A percentile compares a stretch with the other conserved stretches of the same genome.
Evolutionary conservation across 2,797 vertebrate species (phyloP).

Genomic region (Thaleichthys pacificus): DNA sequence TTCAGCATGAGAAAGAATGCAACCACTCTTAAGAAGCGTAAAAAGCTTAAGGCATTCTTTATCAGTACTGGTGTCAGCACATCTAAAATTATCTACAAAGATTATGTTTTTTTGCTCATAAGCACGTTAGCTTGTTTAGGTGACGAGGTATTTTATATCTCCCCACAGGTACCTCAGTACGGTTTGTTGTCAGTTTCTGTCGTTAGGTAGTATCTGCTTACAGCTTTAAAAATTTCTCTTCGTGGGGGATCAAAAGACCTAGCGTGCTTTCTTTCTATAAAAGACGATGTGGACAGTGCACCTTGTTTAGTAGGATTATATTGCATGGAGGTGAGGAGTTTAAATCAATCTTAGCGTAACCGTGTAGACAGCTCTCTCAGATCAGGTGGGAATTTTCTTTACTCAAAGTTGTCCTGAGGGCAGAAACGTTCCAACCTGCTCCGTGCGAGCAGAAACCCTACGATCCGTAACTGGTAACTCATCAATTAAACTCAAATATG

Average conservation of each 20-base stretch:
- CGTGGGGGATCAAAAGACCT: not conserved
- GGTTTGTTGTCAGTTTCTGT: constrained; percentile 1
- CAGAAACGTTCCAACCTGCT: too few species aligned
- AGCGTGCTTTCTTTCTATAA: not conserved
- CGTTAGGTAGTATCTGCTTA: constrained; percentile 10
- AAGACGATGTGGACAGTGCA: too few species aligned
- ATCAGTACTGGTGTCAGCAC: not conserved
- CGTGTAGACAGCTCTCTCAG: not conserved
- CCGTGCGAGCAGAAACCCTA: too few species aligned
- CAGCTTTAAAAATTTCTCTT: not conserved
- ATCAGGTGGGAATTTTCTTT: not conserved
- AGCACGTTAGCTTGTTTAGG: too few species aligned
- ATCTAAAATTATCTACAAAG: not conserved
- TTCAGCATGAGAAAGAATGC: constrained; percentile 26
- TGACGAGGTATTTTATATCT: too few species aligned
- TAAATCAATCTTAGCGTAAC: not conserved
- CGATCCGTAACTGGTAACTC: not conserved
- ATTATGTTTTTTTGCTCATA: too few species aligned
- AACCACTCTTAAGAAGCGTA: too few species aligned
- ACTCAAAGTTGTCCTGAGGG: too few species aligned
- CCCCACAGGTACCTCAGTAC: not conserved
- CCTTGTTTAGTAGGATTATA: not conserved
- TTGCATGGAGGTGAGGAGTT: not conserved
- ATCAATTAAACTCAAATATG: not conserved
- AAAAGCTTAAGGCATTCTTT: too few species aligned